Percentiles rank a stretch among this genome's conserved stretches.
Conservation (phyloP, 2,888 invertebrate genomes). For the Prionchulus punctatus region DNA sequence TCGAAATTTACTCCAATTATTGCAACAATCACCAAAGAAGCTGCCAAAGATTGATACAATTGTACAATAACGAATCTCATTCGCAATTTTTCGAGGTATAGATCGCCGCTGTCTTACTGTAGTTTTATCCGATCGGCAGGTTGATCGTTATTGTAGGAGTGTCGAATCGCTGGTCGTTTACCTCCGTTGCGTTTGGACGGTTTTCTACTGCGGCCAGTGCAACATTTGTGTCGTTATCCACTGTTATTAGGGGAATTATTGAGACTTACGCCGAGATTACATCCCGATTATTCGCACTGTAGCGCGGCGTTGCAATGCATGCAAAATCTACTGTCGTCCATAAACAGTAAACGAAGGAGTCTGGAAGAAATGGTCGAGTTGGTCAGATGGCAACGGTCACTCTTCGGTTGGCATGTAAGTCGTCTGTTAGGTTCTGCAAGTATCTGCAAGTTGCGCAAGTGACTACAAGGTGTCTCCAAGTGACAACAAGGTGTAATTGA, state of each 20-base stretch:
- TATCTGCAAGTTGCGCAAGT: no score
- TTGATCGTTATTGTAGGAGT: slow-evolving; percentile 50
- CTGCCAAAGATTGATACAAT: slow-evolving; percentile 50
- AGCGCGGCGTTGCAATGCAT: not conserved
- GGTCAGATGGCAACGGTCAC: not conserved
- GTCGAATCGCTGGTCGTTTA: slow-evolving; percentile 58
- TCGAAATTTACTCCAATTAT: slow-evolving; percentile 68
- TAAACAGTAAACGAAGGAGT: not conserved
- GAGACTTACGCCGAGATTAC: slow-evolving; percentile 52
- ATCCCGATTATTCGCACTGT: slow-evolving; percentile 43
- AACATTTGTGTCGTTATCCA: slow-evolving; percentile 74
- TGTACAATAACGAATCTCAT: slow-evolving; percentile 51
- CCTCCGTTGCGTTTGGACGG: slow-evolving; percentile 68
- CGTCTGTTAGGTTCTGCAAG: not conserved
- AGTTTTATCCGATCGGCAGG: no score
- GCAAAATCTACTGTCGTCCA: not conserved
- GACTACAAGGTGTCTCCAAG: no score
- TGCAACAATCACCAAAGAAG: slow-evolving; percentile 72
- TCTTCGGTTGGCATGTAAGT: not conserved
- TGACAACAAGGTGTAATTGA: no score
- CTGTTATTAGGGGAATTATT: slow-evolving; percentile 63
- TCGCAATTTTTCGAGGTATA: slow-evolving; percentile 54
- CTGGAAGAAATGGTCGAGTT: not conserved
- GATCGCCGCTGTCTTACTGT: not conserved
- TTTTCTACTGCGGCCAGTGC: slow-evolving; percentile 65